Percentiles rank a stretch among this genome's conserved stretches.
Evolutionary conservation across 2,113 vertebrate species (phyloP).

Genomic region (Ardeotis arabs): DNA sequence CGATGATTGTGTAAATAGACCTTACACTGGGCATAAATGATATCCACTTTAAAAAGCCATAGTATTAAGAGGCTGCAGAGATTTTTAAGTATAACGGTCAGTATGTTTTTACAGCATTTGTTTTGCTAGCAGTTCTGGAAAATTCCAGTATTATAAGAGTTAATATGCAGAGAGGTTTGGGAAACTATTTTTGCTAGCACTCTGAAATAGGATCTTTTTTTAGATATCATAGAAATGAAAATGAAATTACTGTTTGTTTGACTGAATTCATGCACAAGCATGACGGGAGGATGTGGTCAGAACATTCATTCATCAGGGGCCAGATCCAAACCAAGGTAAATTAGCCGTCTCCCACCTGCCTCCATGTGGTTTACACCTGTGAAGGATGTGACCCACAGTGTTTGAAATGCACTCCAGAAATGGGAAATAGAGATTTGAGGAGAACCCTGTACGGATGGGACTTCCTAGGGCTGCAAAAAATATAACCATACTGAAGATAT

Average conservation of each 20-base stretch:
- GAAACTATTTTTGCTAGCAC: conserved; percentile 4
- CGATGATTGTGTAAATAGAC: too few species aligned
- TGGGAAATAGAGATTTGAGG: neutral
- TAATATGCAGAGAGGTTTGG: neutral
- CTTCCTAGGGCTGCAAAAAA: neutral
- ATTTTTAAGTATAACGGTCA: neutral
- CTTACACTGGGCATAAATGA: neutral
- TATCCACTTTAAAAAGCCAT: neutral
- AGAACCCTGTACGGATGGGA: neutral
- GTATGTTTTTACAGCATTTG: neutral
- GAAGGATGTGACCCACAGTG: neutral
- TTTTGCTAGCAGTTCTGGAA: neutral
- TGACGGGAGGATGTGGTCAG: neutral
- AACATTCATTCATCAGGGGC: neutral
- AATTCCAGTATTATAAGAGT: neutral
- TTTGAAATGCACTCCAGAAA: conserved; percentile 23
- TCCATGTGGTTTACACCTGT: neutral
- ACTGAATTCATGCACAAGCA: neutral
- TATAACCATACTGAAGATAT: neutral
- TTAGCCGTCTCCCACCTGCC: neutral
- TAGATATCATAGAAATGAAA: conserved; percentile 8
- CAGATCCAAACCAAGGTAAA: neutral
- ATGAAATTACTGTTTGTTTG: neutral
- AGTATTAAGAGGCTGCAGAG: neutral
- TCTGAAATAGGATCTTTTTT: neutral